Percentiles rank a stretch among this genome's conserved stretches.
Conservation (phyloP, 2,797 vertebrate species). For the Sarcoramphus papa region DNA sequence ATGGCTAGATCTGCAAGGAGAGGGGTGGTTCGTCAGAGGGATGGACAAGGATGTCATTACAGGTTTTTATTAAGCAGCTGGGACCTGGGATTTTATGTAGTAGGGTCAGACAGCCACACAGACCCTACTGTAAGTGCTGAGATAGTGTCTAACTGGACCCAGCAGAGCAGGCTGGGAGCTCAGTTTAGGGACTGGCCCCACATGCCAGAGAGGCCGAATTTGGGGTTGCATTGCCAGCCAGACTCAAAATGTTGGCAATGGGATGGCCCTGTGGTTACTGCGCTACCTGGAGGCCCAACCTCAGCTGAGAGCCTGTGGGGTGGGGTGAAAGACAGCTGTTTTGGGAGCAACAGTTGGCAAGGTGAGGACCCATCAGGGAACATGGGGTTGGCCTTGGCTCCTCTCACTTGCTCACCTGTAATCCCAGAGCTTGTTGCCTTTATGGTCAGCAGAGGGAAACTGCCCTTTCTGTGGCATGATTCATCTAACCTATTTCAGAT, state of each 20-base stretch:
- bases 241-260: background rate
- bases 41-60: background rate
- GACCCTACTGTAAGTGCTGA: background rate
- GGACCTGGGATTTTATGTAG: background rate
- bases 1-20: background rate
- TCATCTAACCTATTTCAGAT: background rate
- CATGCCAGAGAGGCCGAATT: fast-evolving
- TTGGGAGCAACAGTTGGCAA: background rate
- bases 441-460: background rate
- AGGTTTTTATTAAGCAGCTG: background rate
- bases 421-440: background rate
- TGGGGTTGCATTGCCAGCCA: background rate
- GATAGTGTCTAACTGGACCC: background rate
- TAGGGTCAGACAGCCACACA: background rate
- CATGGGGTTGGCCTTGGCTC: background rate
- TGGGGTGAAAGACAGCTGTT: background rate
- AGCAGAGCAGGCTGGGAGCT: background rate
- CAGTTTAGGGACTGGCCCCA: background rate
- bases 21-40: background rate
- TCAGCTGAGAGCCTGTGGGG: background rate
- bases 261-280: background rate
- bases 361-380: background rate
- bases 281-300: background rate
- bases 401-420: background rate
- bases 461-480: background rate